Evolutionary conservation across 2,113 vertebrate species (phyloP), one percentile per base, ranked within the genome.

Genomic region (human (Homo sapiens)): DNA sequence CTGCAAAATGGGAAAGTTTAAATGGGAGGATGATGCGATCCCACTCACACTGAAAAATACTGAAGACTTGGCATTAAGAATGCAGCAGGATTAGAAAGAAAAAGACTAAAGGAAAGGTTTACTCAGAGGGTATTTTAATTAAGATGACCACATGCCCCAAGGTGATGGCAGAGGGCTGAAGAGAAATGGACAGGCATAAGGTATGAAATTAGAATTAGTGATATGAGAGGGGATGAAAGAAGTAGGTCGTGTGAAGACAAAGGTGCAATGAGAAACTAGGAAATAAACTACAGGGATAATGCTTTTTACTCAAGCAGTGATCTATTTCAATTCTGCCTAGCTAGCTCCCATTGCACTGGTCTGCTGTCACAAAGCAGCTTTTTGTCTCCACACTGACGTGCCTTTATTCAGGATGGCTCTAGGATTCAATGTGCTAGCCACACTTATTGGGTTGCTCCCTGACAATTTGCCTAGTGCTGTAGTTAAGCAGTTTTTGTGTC

Each of bases 361-460:
- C 11, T 20, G 6, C 23, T 25, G 0, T 70, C 68, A 23, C 20
- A 13, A n/a, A 89, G 55, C 50, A 76, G 18, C 11, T 68, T 16
- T 17, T 0, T 5, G 12, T 35, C 9, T 27, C n/a, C 35, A 40
- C 6, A 30, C 10, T 30, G 30, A 50, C 0, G 14, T 1, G 13
- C 0, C 30, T 59, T 20, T 68, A 57, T 66, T 68, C 18, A 22
- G n/a, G 55, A 78, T 23, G 8, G 11, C 23, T 52, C 30, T 40
- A 30, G 2, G 7, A 10, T 35, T 57, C 27, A 79, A 38, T 22
- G 22, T 30, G 27, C 30, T 32, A 1, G 27, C 68, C 1, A 73
- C 40, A 20, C 40, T 66, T 35, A 23, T 5, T 43, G 4, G 12
- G 43, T 22, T 35, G 30, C 8, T 64, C 85, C 25, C 8, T 30